These are phyloP conservation scores for Crocuta crocuta DNA, from an alignment of 2,113 vertebrate species.

Conservation along the genomic window DNA sequence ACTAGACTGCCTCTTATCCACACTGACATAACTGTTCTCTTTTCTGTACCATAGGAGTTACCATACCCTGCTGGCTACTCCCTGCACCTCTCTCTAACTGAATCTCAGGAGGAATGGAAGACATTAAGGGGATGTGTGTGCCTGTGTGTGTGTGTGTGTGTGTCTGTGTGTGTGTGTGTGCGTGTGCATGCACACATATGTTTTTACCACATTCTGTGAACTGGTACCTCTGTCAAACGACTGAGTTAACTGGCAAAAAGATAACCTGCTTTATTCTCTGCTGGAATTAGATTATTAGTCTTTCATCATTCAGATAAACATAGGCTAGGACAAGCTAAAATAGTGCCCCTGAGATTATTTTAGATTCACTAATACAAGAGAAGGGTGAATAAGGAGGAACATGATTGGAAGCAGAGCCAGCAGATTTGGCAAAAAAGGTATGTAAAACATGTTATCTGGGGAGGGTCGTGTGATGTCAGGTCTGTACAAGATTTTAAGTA, in stretches of 20 bases:
- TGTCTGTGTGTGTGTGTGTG: no score
- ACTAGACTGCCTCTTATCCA: background rate
- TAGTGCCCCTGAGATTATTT: background rate
- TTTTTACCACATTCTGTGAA: background rate
- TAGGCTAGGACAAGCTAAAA: background rate
- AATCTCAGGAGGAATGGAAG: background rate
- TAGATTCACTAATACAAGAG: background rate
- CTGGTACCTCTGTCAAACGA: background rate
- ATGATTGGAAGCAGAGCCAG: background rate
- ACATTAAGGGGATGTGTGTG: no score
- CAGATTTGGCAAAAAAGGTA: background rate
- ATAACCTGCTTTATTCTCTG: background rate
- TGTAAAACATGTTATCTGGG: background rate
- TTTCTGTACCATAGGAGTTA: background rate
- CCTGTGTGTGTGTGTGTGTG: no score
- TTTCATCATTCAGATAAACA: background rate
- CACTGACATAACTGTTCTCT: background rate
- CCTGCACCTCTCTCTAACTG: background rate
- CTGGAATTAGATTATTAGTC: background rate
- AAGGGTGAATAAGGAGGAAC: background rate
- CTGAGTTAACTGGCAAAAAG: background rate
- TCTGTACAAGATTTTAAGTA: background rate
- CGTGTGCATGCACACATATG: accelerated
- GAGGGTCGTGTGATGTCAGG: background rate
- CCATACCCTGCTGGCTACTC: background rate